A percentile compares a stretch with the other conserved stretches of the same genome.
Conservation (phyloP, 2,797 vertebrate species). For the Schizothorax lantsangensis region DNA sequence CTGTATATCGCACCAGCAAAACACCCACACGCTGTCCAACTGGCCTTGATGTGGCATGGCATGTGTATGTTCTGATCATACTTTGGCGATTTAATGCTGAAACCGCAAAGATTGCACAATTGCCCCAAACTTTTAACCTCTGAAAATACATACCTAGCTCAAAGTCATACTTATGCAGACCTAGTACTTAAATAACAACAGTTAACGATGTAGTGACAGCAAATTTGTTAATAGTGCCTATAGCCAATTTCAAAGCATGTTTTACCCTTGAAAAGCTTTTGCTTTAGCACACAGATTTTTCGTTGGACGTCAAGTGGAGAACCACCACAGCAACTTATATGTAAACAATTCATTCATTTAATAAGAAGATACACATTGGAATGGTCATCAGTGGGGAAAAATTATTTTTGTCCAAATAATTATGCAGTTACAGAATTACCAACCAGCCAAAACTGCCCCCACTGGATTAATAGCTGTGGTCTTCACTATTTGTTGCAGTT, state of each 20-base stretch:
- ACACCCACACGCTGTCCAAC: slow-evolving; percentile 17
- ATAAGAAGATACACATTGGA: background rate
- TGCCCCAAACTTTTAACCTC: background rate
- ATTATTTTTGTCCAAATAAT: background rate
- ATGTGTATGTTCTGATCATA: background rate
- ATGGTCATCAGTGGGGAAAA: background rate
- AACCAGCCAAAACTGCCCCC: background rate
- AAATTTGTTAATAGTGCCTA: background rate
- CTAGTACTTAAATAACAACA: background rate
- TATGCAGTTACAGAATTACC: background rate
- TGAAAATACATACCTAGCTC: background rate
- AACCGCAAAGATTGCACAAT: slow-evolving; percentile 33
- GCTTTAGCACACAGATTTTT: background rate
- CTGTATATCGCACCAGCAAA: background rate
- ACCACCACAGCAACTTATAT: background rate
- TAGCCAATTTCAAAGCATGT: background rate
- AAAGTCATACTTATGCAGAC: background rate
- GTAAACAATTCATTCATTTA: background rate
- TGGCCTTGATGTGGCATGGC: slow-evolving; percentile 46
- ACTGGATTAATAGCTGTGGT: background rate
- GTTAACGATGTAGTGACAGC: background rate
- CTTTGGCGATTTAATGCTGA: background rate
- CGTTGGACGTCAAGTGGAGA: background rate
- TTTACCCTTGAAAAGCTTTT: background rate
- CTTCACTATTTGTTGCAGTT: slow-evolving; percentile 1